A percentile compares a stretch with the other conserved stretches of the same genome.
Evolutionary conservation across 1,140 invertebrate genomes (phyloP).

Genomic region (Spodoptera litura): DNA sequence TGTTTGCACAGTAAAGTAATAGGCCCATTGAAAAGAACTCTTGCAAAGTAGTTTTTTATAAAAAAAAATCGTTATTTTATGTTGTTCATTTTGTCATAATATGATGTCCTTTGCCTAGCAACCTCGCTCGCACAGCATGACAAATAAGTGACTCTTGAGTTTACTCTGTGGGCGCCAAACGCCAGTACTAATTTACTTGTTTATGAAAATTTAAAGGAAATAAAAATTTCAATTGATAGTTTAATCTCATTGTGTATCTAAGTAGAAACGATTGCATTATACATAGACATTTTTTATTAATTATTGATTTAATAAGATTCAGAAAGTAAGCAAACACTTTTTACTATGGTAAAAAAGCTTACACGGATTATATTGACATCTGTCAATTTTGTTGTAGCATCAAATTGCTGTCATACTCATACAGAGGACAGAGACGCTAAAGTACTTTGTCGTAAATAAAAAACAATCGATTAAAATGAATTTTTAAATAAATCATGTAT

Average conservation of each 20-base stretch:
- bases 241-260: too few species aligned
- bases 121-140: not conserved
- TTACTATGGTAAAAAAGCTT: too few species aligned
- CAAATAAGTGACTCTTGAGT: too few species aligned
- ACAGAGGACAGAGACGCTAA: constrained; percentile 12
- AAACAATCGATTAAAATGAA: not conserved
- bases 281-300: not conserved
- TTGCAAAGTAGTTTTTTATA: too few species aligned
- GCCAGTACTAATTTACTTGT: too few species aligned
- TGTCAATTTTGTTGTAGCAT: not conserved
- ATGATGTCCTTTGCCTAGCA: not conserved
- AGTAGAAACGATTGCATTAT: too few species aligned
- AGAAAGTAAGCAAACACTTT: too few species aligned
- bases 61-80: too few species aligned
- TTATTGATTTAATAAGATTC: too few species aligned
- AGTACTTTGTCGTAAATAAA: constrained; percentile 5
- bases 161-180: too few species aligned
- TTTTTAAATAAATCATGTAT: not conserved
- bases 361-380: not conserved
- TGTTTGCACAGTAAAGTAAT: not conserved
- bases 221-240: too few species aligned
- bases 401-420: not conserved
- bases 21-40: not conserved
- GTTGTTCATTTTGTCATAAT: not conserved
- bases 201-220: too few species aligned